Evolutionary conservation across 2,797 vertebrate species (phyloP), one percentile per base, ranked within the genome.

Genomic region (Picus viridis): DNA sequence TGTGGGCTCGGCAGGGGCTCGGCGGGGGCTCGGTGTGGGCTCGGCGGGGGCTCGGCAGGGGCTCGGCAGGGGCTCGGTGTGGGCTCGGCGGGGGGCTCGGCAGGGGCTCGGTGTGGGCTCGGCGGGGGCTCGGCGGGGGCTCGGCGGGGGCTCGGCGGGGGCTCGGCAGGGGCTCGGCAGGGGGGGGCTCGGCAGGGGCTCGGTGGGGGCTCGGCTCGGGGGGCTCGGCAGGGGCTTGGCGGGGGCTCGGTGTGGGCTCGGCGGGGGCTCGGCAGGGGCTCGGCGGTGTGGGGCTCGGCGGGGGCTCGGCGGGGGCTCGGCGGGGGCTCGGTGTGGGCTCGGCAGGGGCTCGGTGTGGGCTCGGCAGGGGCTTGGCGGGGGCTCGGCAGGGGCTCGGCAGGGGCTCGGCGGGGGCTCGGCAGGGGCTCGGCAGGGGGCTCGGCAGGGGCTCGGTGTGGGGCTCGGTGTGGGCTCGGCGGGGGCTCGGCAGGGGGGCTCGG

Each of bases 221-320:
- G 13, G 83, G 86, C 43, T 14, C 81, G 20, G 20, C 1, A 16
- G 51, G 26, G 51, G 51, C 39, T 11, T 5, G 39, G 39, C 10
- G 10, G 39, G 39, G 39, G 39, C 39, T 39, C 39, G 39, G 39
- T 4, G n/a, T 5, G 39, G 12, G 83, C n/a, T n/a, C n/a, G n/a
- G n/a, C n/a, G n/a, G 86, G 13, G 83, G 86, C 43, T 14, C 78
- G 23, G 20, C 2, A 16, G 53, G 53, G 51, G 51, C 45, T 45
- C 17, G 7, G 0, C n/a, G n/a, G n/a, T 56, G 80, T 59, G 23
- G 12, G 2, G n/a, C 0, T 2, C 0, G 16, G 9, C 70, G 2
- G 36, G 13, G 83, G 86, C 43, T 14, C 81, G 20, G 20, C 1
- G 15, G 51, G 26, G 51, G 51, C 39, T 11, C 10, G 39, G 39